phyloP scores from a whole-genome alignment of 2,888 invertebrate genomes.

The Ophraella communa region DNA sequence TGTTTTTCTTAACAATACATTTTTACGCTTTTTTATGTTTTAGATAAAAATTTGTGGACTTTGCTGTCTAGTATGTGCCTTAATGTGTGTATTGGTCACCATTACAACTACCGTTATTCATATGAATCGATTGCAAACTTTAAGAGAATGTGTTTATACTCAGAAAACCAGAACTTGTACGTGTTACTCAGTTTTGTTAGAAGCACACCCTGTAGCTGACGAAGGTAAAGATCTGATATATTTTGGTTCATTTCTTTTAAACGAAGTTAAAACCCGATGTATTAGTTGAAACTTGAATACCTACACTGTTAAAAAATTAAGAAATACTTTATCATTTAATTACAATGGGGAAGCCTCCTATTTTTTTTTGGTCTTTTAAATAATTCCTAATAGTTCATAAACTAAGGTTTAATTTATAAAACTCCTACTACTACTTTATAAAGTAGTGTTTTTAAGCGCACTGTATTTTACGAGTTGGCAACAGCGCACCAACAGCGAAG shows the following conservation, averaged over 20 bases:
- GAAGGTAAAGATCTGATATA: conserved; percentile 60
- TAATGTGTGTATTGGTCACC: conserved; percentile 86
- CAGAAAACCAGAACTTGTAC: conserved; percentile 79
- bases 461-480: no score
- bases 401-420: no score
- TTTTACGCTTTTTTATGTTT: conserved; percentile 40
- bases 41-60: conserved; percentile 90
- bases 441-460: no score
- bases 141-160: conserved; percentile 87
- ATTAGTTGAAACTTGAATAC: no score
- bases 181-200: conserved; percentile 76
- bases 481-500: no score
- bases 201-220: conserved; percentile 68
- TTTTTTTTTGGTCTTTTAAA: no score
- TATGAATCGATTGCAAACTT: conserved; percentile 86
- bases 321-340: no score
- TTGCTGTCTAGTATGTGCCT: conserved; percentile 84
- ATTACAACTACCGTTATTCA: conserved; percentile 92
- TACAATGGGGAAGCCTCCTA: no score
- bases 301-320: no score
- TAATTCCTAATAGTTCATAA: no score
- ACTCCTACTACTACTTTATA: no score
- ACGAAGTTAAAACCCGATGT: no score
- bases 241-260: neutral
- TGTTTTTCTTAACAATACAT: neutral